These are phyloP conservation scores for Eucidaris tribuloides DNA, from an alignment of 35 echinoderm and acorn worm genomes.

Conservation along the genomic window DNA sequence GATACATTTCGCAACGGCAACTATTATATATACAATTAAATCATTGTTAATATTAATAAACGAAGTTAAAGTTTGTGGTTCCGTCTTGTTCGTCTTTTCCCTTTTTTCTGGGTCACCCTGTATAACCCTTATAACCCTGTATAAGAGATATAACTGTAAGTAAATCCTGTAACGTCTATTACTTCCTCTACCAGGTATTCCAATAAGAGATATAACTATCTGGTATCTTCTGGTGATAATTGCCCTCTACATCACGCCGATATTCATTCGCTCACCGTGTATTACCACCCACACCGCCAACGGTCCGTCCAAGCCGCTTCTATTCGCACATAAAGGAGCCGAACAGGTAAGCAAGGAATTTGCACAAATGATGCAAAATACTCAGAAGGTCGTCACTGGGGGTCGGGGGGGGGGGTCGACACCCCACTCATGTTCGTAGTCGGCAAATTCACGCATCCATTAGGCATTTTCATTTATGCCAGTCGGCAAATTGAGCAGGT, in stretches of 20 bases:
- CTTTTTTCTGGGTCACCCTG: no score
- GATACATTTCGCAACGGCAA: no score
- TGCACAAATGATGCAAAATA: not conserved
- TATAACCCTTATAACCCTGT: no score
- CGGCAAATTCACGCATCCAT: no score
- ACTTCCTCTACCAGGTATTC: slow-evolving; percentile 19
- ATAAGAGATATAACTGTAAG: not conserved
- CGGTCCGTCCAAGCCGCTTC: slow-evolving; percentile 45
- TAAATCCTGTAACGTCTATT: not conserved
- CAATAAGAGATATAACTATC: slow-evolving; percentile 43
- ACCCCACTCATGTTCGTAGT: no score
- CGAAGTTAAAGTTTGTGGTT: no score
- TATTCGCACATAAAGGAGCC: slow-evolving; percentile 76
- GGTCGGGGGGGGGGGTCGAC: not conserved
- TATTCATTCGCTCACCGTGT: slow-evolving; percentile 83
- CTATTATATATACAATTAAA: no score
- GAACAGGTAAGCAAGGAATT: slow-evolving; percentile 36
- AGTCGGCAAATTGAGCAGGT: not conserved
- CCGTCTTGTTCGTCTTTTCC: no score
- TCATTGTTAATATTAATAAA: no score
- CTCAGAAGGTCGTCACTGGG: not conserved
- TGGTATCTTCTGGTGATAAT: slow-evolving; percentile 74
- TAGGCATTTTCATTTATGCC: no score
- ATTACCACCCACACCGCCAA: slow-evolving; percentile 53
- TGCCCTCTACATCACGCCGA: slow-evolving; percentile 54